Conservation (phyloP, 1,140 invertebrate genomes). For the Drosophila kurseongensis region DNA sequence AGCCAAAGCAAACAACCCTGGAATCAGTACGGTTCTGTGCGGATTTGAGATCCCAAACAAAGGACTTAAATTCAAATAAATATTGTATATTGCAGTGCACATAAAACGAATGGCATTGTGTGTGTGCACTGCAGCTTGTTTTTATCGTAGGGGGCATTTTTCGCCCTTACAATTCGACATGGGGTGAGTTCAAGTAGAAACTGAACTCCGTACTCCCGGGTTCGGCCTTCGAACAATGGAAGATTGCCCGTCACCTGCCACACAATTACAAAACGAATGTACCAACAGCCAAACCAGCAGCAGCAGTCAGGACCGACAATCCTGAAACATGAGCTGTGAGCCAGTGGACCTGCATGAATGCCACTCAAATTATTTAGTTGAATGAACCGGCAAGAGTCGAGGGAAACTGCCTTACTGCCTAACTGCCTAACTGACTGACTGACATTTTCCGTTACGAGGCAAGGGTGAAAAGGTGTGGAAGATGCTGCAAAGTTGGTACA, state of each 20-base stretch:
- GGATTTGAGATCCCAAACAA: constrained; percentile 79
- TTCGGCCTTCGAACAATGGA: constrained; percentile 60
- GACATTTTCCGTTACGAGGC: constrained; percentile 71
- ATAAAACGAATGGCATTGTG: constrained; percentile 69
- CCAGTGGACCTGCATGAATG: constrained; percentile 81
- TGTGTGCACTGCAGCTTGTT: constrained; percentile 64
- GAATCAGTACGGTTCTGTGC: constrained; percentile 50
- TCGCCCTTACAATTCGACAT: constrained; percentile 81
- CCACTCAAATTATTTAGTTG: constrained; percentile 84
- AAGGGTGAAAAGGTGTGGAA: constrained; percentile 53
- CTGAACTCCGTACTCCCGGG: constrained; percentile 22
- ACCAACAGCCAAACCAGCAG: constrained; percentile 44
- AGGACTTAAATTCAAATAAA: constrained; percentile 83
- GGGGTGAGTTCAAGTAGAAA: constrained; percentile 77
- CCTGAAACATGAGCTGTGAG: constrained; percentile 74
- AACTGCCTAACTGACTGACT: constrained; percentile 52
- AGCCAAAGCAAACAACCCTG: constrained; percentile 77
- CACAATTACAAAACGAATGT: constrained; percentile 80
- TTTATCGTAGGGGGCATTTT: constrained; percentile 80
- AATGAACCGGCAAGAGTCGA: constrained; percentile 83
- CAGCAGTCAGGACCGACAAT: constrained; percentile 35
- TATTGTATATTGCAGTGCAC: constrained; percentile 81
- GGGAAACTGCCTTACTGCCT: constrained; percentile 40
- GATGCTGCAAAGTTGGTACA: constrained; percentile 32
- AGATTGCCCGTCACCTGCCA: constrained; percentile 84